Conservation (phyloP, 2,797 vertebrate genomes). For the Ceryle rudis region DNA sequence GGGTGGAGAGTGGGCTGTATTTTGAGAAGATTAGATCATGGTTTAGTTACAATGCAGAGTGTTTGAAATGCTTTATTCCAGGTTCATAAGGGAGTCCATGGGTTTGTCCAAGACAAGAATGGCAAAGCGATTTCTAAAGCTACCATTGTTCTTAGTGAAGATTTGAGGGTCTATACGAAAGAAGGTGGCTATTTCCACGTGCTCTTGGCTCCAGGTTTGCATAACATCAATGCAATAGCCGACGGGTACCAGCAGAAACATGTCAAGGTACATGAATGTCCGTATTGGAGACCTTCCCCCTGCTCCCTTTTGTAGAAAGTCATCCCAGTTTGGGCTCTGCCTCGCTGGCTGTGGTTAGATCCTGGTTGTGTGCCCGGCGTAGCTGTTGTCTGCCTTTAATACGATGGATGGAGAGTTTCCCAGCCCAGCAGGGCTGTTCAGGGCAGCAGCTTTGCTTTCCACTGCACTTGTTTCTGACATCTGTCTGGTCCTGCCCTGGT, state of each 20-base stretch:
- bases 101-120: constrained; percentile 90
- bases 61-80: constrained; percentile 66
- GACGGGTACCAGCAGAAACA: constrained; percentile 94
- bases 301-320: neutral
- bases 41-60: rapidly evolving
- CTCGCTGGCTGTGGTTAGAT: neutral
- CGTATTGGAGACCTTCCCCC: rapidly evolving
- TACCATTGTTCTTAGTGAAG: constrained; percentile 88
- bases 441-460: neutral
- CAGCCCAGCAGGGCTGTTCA: neutral
- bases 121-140: constrained; percentile 92
- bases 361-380: neutral
- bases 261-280: constrained; percentile 80
- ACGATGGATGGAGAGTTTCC: neutral
- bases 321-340: neutral
- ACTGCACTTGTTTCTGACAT: neutral
- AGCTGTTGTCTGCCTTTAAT: neutral
- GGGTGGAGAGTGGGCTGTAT: neutral
- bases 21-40: neutral
- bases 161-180: constrained; percentile 84
- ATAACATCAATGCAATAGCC: constrained; percentile 90
- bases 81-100: constrained; percentile 97
- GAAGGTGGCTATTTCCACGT: constrained; percentile 94
- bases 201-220: constrained; percentile 89
- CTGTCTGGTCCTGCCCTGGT: neutral